Base-by-base conservation (phyloP, 2,888 invertebrate species). In the Pterostichus niger region DNA sequence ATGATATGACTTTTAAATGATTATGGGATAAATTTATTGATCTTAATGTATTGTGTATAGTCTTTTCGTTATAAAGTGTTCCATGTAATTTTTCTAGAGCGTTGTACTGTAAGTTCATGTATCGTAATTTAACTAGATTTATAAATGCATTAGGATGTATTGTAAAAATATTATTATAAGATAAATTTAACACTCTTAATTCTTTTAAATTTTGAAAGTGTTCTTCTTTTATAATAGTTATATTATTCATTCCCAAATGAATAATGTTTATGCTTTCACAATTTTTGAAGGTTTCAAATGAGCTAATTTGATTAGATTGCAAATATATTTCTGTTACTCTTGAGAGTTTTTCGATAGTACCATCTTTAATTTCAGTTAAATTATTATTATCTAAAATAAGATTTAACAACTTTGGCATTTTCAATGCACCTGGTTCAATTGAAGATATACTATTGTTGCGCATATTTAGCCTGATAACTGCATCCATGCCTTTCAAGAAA, bases 221-320 rank as follows among this genome's bases (percentile, higher is more conserved):
- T 87, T 94, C 92, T 13, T 91, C 91, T 0, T 94, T 93, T 56
- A 96, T 85, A 0, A 86, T 86, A 84, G 91, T 88, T 33, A 95
- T 88, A 24, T 93, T 75, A 75, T 75, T 75, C n/a, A 52, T 15
- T 2, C 31, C 6, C n/a, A 75, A 52, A 33, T 24, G 6, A 11
- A 75, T 13, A n/a, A 4, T 0, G 9, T 17, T 7, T 44, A 71
- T 17, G 5, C 44, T 40, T 10, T 15, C 11, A 71, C 31, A 44
- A 71, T 71, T 15, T 71, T 44, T 2, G 11, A 71, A 71, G 17
- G 6, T 75, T 6, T 52, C 75, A 33, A 75, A 52, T 33, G n/a
- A 11, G 11, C n/a, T 54, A 11, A 75, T 75, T n/a, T 31, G 2
- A 33, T 75, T 75, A 33, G 31, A 17, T 24, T n/a, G 6, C 33